Percentiles rank a stretch among this genome's conserved stretches.
Evolutionary conservation across 2,113 vertebrate genomes (phyloP).

Genomic region (Gallinago jamesoni): DNA sequence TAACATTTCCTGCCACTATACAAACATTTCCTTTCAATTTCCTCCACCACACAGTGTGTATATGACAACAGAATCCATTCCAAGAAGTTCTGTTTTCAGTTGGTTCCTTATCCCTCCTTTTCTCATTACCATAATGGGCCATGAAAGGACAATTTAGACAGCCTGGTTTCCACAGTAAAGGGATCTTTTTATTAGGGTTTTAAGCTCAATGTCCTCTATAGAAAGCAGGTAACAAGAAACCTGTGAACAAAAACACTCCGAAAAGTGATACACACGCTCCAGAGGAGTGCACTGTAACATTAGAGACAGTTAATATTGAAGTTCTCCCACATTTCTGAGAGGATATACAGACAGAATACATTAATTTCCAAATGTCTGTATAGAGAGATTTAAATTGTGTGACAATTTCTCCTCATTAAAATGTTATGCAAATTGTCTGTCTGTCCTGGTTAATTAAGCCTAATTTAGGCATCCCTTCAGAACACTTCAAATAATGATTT

Average conservation of each 20-base stretch:
- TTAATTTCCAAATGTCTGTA: neutral
- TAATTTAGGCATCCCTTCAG: neutral
- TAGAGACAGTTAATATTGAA: neutral
- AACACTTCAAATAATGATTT: neutral
- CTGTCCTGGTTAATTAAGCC: neutral
- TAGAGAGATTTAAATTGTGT: neutral
- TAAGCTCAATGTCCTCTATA: neutral
- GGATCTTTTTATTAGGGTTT: neutral
- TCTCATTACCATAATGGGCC: neutral
- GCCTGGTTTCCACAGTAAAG: neutral
- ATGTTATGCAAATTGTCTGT: neutral
- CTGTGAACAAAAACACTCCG: neutral
- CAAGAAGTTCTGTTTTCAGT: conserved; percentile 10
- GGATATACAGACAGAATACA: neutral
- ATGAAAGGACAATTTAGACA: conserved; percentile 2
- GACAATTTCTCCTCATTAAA: neutral
- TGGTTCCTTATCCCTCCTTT: neutral
- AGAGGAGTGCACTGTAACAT: neutral
- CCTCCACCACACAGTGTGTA: neutral
- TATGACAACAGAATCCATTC: neutral
- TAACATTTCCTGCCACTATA: neutral
- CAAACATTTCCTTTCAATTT: conserved; percentile 10
- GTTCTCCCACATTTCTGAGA: neutral
- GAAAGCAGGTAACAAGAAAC: conserved; percentile 12
- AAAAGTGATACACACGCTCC: neutral